These are phyloP conservation scores for Brachystomella parvula DNA, from an alignment of 1,140 invertebrate genomes.

Conservation along the genomic window DNA sequence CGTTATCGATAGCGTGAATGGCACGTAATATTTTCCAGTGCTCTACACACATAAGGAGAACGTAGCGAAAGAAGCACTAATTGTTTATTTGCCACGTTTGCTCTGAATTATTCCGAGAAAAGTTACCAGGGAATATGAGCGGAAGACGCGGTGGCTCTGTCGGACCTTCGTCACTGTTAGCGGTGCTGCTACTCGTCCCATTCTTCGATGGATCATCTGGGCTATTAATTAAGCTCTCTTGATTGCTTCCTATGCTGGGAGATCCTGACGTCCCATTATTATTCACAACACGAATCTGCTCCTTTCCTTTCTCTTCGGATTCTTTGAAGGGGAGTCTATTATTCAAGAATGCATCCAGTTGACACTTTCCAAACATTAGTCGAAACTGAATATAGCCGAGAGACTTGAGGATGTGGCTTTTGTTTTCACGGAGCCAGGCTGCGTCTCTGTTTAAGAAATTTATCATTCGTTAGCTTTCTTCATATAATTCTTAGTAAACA, in stretches of 20 bases:
- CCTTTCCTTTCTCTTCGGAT: too few species aligned
- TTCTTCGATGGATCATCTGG: not conserved
- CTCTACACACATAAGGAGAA: too few species aligned
- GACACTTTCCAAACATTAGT: constrained; percentile 27
- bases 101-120: not conserved
- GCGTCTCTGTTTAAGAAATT: constrained; percentile 13
- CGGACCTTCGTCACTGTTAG: not conserved
- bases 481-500: too few species aligned
- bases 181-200: not conserved
- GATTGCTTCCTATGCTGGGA: not conserved
- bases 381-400: constrained; percentile 22
- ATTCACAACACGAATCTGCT: not conserved
- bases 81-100: too few species aligned
- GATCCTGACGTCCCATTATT: not conserved
- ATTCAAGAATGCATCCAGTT: constrained; percentile 25
- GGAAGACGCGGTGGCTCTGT: not conserved
- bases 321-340: not conserved
- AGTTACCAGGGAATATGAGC: constrained; percentile 13
- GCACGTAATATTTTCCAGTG: too few species aligned
- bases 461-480: not conserved
- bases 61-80: too few species aligned
- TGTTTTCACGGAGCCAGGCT: constrained; percentile 3
- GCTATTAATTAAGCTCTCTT: too few species aligned
- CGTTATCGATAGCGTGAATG: too few species aligned
- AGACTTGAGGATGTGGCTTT: constrained; percentile 4